Percentiles rank a stretch among this genome's conserved stretches.
phyloP scores from a whole-genome alignment of 2,113 vertebrate species.

The Sceloporus tristichus region DNA sequence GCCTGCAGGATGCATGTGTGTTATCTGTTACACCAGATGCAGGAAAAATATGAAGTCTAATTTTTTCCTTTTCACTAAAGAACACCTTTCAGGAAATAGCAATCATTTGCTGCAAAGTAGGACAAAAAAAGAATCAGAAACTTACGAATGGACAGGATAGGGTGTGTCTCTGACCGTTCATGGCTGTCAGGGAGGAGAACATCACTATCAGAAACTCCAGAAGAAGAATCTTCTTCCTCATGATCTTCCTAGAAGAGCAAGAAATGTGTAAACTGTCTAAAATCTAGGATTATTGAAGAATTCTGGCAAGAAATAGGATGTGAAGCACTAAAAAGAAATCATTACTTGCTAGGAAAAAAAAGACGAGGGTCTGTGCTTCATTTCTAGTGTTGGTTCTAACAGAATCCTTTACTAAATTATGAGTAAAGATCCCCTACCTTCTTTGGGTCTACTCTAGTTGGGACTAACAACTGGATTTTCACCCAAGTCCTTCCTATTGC shows the following conservation, averaged over 20 bases:
- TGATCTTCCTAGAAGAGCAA: conserved; percentile 74
- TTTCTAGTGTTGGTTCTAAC: no score
- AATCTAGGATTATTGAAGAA: not conserved
- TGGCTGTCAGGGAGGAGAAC: conserved; percentile 78
- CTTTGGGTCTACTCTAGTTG: no score
- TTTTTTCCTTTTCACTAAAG: not conserved
- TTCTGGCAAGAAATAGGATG: conserved; percentile 19
- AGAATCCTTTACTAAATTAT: no score
- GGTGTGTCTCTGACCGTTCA: conserved; percentile 86
- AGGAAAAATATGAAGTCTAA: not conserved
- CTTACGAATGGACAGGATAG: conserved; percentile 95
- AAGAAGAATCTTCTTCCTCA: conserved; percentile 82
- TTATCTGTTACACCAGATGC: not conserved
- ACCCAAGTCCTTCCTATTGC: not conserved
- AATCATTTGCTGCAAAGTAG: not conserved
- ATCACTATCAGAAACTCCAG: conserved; percentile 90
- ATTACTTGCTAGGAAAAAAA: not conserved
- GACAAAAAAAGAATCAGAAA: conserved; percentile 43
- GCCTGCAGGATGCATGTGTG: not conserved
- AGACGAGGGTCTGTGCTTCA: not conserved
- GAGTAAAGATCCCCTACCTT: no score
- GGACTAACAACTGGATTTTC: no score
- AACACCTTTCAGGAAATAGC: not conserved
- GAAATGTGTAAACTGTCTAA: conserved; percentile 8
- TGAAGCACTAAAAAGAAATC: not conserved